Evolutionary conservation across 2,113 vertebrate species (phyloP).

Genomic region (Notiomystis cincta): DNA sequence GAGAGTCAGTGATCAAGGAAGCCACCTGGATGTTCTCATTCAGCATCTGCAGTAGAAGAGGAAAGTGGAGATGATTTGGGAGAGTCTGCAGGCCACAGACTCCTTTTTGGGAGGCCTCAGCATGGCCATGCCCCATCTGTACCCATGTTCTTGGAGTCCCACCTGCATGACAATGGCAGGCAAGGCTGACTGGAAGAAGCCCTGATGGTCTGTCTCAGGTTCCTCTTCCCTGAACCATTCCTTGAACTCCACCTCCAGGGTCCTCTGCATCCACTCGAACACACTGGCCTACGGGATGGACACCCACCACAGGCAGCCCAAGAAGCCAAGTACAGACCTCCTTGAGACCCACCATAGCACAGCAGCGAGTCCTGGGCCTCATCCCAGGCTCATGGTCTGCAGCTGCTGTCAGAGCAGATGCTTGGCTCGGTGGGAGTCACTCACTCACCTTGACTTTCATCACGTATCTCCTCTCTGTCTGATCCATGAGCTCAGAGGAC

Average conservation of each 20-base stretch:
- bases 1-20: conserved; percentile 77
- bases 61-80: background rate
- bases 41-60: conserved; percentile 77
- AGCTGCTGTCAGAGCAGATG: background rate
- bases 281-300: conserved; percentile 71
- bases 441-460: conserved; percentile 82
- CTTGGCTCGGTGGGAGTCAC: background rate
- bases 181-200: conserved; percentile 90
- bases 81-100: background rate
- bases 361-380: background rate
- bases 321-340: background rate
- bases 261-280: conserved; percentile 91
- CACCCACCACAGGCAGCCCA: background rate
- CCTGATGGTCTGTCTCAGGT: conserved; percentile 88
- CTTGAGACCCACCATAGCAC: background rate
- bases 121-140: background rate
- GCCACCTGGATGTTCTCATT: conserved; percentile 89
- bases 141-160: background rate
- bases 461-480: conserved; percentile 87
- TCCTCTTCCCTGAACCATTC: conserved; percentile 91
- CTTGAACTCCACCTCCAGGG: conserved; percentile 87
- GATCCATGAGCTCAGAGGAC: conserved; percentile 81
- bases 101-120: background rate
- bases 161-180: conserved; percentile 92
- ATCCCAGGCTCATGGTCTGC: background rate